phyloP scores from a whole-genome alignment of 2,113 vertebrate species.

The Chamaetylas fuelleborni region DNA sequence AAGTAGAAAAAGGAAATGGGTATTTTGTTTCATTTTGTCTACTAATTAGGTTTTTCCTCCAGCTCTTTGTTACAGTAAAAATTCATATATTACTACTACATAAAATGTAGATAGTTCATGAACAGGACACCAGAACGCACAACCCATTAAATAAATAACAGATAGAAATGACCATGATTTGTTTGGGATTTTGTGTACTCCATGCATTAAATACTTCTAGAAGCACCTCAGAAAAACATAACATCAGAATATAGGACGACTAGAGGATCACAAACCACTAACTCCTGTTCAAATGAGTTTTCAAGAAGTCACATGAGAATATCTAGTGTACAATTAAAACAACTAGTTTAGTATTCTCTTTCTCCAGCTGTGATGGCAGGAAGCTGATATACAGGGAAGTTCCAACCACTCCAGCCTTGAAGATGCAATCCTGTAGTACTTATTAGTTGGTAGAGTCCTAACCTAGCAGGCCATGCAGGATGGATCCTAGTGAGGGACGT shows the following conservation, averaged over 20 bases:
- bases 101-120: background rate
- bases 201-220: background rate
- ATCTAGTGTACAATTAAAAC: background rate
- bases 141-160: background rate
- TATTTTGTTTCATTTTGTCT: background rate
- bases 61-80: background rate
- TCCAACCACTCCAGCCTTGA: background rate
- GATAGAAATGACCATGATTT: background rate
- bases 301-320: background rate
- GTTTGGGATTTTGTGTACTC: background rate
- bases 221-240: background rate
- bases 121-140: background rate
- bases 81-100: background rate
- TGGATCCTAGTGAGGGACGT: background rate
- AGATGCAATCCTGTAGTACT: background rate
- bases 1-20: background rate
- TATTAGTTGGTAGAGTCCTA: background rate
- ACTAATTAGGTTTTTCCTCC: background rate
- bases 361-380: background rate
- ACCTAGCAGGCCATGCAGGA: background rate
- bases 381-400: background rate
- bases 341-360: background rate
- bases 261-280: background rate
- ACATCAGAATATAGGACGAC: background rate
- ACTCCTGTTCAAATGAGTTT: background rate